Percentiles rank a stretch among this genome's conserved stretches.
Evolutionary conservation across 2,888 invertebrate genomes (phyloP).

Genomic region (Troides helena): DNA sequence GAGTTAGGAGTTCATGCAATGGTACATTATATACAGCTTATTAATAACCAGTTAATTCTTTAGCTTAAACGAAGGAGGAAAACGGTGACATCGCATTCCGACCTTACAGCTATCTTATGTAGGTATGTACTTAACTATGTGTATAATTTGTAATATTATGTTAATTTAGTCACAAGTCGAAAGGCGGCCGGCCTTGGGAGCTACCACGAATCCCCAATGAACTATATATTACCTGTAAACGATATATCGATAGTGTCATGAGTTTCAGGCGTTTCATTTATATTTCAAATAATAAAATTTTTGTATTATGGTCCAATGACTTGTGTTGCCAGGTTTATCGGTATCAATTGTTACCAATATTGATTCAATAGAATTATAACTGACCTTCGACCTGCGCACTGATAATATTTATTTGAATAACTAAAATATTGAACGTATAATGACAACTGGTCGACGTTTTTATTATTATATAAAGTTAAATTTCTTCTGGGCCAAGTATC

Average conservation of each 20-base stretch:
- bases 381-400: background rate
- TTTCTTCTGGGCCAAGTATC: background rate
- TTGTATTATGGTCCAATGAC: background rate
- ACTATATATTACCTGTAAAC: conserved; percentile 2
- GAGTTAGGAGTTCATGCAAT: too few species aligned
- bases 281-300: background rate
- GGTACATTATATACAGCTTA: conserved; percentile 1
- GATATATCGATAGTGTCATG: background rate
- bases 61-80: conserved; percentile 23
- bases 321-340: background rate
- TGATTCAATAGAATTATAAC: background rate
- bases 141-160: conserved; percentile 64
- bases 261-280: background rate
- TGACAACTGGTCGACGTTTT: background rate
- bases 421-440: background rate
- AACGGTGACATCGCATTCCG: conserved; percentile 37
- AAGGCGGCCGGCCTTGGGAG: conserved; percentile 70
- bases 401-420: conserved; percentile 6
- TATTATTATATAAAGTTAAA: background rate
- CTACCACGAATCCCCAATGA: conserved; percentile 45
- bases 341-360: background rate
- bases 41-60: conserved; percentile 13
- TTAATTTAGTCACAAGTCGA: conserved; percentile 62
- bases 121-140: conserved; percentile 36
- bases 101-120: conserved; percentile 40